phyloP scores from a whole-genome alignment of 2,888 invertebrate genomes.

The Rhyacophila evoluta region DNA sequence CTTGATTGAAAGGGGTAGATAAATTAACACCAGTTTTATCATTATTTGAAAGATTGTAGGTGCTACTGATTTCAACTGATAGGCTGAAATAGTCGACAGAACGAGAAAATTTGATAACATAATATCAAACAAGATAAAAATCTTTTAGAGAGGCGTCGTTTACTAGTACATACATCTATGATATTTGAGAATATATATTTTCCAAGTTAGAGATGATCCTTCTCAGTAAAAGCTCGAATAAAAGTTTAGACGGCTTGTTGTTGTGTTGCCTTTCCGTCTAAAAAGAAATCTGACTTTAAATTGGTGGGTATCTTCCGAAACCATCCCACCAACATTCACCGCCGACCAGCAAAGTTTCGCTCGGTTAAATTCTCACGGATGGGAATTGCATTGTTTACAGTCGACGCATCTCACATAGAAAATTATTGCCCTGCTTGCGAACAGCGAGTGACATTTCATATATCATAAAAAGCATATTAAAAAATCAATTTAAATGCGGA shows the following conservation, averaged over 20 bases:
- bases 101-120: no score
- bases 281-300: constrained; percentile 17
- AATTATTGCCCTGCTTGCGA: background rate
- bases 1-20: no score
- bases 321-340: background rate
- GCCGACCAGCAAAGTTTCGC: constrained; percentile 9
- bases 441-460: background rate
- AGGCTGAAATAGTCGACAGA: no score
- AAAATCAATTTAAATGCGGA: no score
- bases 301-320: background rate
- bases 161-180: no score
- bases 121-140: no score
- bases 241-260: background rate
- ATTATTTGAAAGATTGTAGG: no score
- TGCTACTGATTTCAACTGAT: no score
- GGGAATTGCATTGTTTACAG: constrained; percentile 46
- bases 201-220: background rate
- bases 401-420: constrained; percentile 35
- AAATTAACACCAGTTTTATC: no score
- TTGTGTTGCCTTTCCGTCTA: background rate
- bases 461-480: no score
- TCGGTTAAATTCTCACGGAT: constrained; percentile 38
- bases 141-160: no score
- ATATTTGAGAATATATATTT: no score
- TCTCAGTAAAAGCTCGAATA: background rate